Percentiles rank a stretch among this genome's conserved stretches.
Conservation (phyloP, 1,140 invertebrate species). For the Aphaenogaster rudis region DNA sequence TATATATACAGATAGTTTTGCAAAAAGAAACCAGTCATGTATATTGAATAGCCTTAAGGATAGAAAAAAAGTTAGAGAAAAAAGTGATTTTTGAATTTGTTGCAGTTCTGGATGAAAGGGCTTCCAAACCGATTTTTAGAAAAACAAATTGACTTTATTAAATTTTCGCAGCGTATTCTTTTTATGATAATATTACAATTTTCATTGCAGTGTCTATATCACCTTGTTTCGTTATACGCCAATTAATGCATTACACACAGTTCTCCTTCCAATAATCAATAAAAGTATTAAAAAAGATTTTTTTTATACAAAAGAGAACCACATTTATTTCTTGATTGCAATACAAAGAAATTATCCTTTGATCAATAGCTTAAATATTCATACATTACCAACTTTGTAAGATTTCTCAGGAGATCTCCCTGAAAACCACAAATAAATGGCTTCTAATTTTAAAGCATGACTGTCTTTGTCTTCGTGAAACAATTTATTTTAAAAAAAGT, state of each 20-base stretch:
- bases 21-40: conserved; percentile 18
- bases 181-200: background rate
- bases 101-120: background rate
- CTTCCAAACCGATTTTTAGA: background rate
- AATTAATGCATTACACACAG: background rate
- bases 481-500: background rate
- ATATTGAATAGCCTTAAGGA: conserved; percentile 30
- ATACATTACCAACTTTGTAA: background rate
- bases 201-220: background rate
- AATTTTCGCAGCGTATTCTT: background rate
- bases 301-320: background rate
- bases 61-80: conserved; percentile 32
- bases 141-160: background rate
- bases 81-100: background rate
- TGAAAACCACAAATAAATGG: background rate
- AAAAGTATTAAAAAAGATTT: background rate
- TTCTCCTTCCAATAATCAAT: conserved; percentile 1
- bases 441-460: background rate
- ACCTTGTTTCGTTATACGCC: background rate
- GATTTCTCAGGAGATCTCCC: background rate
- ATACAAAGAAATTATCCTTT: conserved; percentile 6
- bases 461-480: background rate
- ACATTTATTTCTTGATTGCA: background rate
- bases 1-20: background rate
- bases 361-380: background rate